Evolutionary conservation across 2,888 invertebrate species (phyloP), one percentile per base, ranked within the genome.

Genomic region (Eupsilia transversa): DNA sequence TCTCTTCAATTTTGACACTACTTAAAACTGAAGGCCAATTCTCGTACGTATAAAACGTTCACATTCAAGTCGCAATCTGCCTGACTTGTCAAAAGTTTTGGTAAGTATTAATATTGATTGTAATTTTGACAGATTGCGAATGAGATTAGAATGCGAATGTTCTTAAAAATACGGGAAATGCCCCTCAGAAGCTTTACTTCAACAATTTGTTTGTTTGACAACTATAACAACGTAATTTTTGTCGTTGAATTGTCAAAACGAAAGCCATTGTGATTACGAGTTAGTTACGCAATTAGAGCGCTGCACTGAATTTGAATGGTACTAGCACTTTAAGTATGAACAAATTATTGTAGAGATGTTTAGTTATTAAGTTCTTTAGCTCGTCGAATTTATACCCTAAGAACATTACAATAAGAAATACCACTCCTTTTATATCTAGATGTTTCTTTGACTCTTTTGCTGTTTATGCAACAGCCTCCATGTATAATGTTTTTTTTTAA

Each of bases 371-470:
- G 1, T 56, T 12, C n/a, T 33, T 38, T 66, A 66, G 57, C 79
- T 81, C 70, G 57, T 74, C 74, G 0, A 33, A 82, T 78, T 82
- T 67, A 74, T 82, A 81, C 82, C 66, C 35, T 33, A 54, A 64
- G 12, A 1, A 63, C 17, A 30, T 46, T 30, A 68, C 7, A 68
- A 7, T 56, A 57, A 52, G 4, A 59, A 54, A 41, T 46, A 3
- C 1, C 23, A 52, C 20, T 23, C 5, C 5, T 41, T 41, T 12
- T 43, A 52, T 54, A 30, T 27, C 52, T 3, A 30, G 23, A 69
- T 57, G 52, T 60, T 56, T 70, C 46, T 33, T 79, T 82, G 72
- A 68, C 41, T 35, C 23, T 52, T 33, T 65, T 52, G 33, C n/a
- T 49, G 23, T 38, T 17, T 56, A 27, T n/a, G 30, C 20, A 46